phyloP scores from a whole-genome alignment of 2,888 invertebrate species.

The Acleris sparsana region DNA sequence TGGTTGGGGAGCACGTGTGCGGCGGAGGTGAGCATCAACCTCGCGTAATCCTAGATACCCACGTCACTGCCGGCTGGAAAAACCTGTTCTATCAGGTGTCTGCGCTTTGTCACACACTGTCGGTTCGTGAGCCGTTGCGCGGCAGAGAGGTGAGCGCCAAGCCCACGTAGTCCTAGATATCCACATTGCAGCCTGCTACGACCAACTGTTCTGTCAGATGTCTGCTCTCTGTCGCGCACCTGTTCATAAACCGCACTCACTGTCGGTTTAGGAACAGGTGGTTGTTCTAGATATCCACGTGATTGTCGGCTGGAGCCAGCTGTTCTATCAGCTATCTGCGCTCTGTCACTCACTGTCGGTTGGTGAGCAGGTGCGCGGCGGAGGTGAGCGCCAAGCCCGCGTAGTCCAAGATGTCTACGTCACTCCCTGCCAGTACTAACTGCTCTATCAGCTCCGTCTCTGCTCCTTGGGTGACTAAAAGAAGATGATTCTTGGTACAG shows the following conservation, averaged over 20 bases:
- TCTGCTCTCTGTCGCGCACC: conserved; percentile 47
- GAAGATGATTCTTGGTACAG: neutral
- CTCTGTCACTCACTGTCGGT: conserved; percentile 54
- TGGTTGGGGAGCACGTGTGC: conserved; percentile 60
- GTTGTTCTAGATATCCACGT: too few species aligned
- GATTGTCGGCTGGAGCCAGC: too few species aligned
- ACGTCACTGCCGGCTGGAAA: conserved; percentile 70
- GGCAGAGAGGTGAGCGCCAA: conserved; percentile 59
- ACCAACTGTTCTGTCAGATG: conserved; percentile 60
- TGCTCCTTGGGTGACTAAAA: conserved; percentile 73
- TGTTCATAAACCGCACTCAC: too few species aligned
- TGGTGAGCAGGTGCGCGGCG: conserved; percentile 59
- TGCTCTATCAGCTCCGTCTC: conserved; percentile 64
- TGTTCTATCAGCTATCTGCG: conserved; percentile 53
- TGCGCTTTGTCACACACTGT: conserved; percentile 50
- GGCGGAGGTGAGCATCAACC: conserved; percentile 59
- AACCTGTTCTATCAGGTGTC: conserved; percentile 66
- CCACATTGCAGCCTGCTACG: too few species aligned
- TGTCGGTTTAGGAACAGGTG: too few species aligned
- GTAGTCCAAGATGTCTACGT: conserved; percentile 54
- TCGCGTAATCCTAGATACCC: conserved; percentile 56
- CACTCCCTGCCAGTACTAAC: conserved; percentile 72
- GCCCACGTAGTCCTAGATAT: conserved; percentile 59
- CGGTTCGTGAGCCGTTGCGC: conserved; percentile 59
- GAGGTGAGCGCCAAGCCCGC: conserved; percentile 62